These are phyloP conservation scores for Allacma fusca DNA, from an alignment of 2,888 invertebrate species.

Conservation along the genomic window DNA sequence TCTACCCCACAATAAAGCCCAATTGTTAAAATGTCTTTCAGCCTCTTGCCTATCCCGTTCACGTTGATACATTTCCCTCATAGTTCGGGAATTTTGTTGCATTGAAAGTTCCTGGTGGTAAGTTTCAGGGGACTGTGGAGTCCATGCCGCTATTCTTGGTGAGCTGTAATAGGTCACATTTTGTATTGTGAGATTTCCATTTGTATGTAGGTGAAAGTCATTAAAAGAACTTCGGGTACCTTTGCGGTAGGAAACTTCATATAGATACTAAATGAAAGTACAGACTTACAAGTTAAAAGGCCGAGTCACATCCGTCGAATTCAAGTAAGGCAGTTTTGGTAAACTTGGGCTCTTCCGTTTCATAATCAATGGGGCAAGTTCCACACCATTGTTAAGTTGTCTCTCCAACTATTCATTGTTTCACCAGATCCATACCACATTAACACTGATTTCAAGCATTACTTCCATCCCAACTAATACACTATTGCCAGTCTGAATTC, in stretches of 20 bases:
- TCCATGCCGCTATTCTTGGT: slow-evolving; percentile 19
- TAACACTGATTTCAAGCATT: neutral
- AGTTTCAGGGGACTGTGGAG: slow-evolving; percentile 20
- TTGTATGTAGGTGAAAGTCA: too few species aligned
- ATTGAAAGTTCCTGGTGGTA: slow-evolving; percentile 37
- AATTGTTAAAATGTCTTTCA: slow-evolving; percentile 39
- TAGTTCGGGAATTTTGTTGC: slow-evolving; percentile 26
- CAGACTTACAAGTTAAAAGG: slow-evolving; percentile 43
- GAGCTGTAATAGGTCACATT: slow-evolving; percentile 16
- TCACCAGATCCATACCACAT: neutral
- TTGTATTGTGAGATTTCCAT: neutral
- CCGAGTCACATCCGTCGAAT: slow-evolving; percentile 41
- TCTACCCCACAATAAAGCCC: slow-evolving; percentile 42
- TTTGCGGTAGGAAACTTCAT: neutral
- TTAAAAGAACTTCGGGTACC: too few species aligned
- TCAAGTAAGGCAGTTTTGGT: slow-evolving; percentile 42
- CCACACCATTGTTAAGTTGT: slow-evolving; percentile 29
- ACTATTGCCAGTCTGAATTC: too few species aligned
- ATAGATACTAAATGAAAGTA: neutral
- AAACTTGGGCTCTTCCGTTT: slow-evolving; percentile 38
- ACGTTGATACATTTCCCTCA: slow-evolving; percentile 25
- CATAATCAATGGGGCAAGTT: slow-evolving; percentile 38
- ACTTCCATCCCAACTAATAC: too few species aligned
- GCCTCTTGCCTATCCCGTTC: slow-evolving; percentile 37
- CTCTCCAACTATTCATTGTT: slow-evolving; percentile 29